Conservation (phyloP, 1,140 invertebrate species). For the Hycleus cichorii region DNA sequence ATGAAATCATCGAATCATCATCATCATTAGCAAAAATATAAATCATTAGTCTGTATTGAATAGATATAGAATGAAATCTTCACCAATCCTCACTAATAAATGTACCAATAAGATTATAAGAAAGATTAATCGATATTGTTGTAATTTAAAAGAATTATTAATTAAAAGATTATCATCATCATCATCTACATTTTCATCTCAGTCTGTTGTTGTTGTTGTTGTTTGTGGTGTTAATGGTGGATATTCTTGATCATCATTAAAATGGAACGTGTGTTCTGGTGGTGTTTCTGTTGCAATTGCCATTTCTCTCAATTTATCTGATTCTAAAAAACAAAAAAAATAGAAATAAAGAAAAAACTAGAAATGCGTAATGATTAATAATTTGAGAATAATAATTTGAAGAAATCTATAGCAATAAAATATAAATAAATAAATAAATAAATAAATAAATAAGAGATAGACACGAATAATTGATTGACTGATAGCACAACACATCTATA, state of each 20-base stretch:
- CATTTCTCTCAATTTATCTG: conserved; percentile 70
- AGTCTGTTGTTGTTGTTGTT: conserved; percentile 55
- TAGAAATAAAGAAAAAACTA: neutral
- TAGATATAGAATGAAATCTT: conserved; percentile 33
- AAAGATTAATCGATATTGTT: conserved; percentile 31
- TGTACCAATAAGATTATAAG: conserved; percentile 32
- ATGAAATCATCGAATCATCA: neutral
- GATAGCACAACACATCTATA: neutral
- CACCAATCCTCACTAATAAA: conserved; percentile 31
- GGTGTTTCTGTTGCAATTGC: conserved; percentile 58
- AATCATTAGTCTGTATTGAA: conserved; percentile 25
- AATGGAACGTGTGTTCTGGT: conserved; percentile 57
- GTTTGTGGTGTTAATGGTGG: conserved; percentile 65
- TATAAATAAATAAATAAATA: neutral
- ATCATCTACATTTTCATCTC: conserved; percentile 26
- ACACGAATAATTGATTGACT: no score
- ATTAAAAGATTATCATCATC: neutral
- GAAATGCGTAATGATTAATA: no score
- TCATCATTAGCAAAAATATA: conserved; percentile 2
- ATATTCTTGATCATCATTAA: conserved; percentile 77
- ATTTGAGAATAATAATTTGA: neutral
- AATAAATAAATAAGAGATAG: no score
- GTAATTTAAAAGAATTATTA: neutral
- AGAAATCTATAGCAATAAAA: neutral
- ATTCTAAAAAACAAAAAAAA: conserved; percentile 52